Evolutionary conservation across 2,113 vertebrate genomes (phyloP).

Genomic region (Solea solea): DNA sequence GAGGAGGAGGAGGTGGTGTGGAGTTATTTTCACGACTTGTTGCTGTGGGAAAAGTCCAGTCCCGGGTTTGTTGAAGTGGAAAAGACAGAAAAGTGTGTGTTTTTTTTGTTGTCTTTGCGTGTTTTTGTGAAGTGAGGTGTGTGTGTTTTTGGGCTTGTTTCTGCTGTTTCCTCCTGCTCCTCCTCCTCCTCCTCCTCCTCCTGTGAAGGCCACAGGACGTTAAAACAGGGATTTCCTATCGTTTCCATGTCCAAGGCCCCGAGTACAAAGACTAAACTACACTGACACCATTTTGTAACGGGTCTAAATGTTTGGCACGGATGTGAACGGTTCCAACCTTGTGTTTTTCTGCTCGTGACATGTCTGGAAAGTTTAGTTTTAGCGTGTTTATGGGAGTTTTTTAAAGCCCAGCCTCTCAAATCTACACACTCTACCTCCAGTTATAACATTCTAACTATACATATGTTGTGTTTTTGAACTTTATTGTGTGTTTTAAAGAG

Average conservation of each 20-base stretch:
- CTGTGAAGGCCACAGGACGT: constrained; percentile 58
- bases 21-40: constrained; percentile 57
- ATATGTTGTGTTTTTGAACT: background rate
- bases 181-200: constrained; percentile 7
- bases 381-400: no score
- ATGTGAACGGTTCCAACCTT: no score
- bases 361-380: no score
- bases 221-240: constrained; percentile 39
- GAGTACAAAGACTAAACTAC: constrained; percentile 6
- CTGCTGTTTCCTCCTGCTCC: constrained; percentile 26
- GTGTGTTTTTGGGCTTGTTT: constrained; percentile 21
- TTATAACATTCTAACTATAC: background rate
- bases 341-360: no score
- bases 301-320: constrained; percentile 5
- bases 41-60: constrained; percentile 32
- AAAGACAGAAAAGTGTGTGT: background rate
- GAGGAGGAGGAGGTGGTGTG: constrained; percentile 28
- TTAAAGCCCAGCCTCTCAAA: background rate
- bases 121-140: constrained; percentile 61
- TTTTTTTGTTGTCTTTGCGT: constrained; percentile 2
- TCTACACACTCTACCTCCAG: background rate
- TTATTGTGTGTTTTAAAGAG: background rate
- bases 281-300: constrained; percentile 15
- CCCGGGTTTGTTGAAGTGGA: constrained; percentile 1
- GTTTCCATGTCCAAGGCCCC: constrained; percentile 17